Evolutionary conservation across 1,140 invertebrate genomes (phyloP).

Genomic region (Solenopsis invicta): DNA sequence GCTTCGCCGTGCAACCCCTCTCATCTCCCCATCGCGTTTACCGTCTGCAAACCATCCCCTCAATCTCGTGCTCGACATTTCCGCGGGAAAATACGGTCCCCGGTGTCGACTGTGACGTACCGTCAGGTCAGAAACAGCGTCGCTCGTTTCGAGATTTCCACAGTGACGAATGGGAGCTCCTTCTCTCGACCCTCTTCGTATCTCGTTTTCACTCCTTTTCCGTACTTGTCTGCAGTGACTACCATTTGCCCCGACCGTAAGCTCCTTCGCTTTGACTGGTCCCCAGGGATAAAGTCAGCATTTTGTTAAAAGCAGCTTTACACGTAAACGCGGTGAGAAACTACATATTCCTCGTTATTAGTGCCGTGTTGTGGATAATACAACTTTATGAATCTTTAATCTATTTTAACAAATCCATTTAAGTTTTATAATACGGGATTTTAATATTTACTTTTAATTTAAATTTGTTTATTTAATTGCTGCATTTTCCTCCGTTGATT

Average conservation of each 20-base stretch:
- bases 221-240: slow-evolving; percentile 27
- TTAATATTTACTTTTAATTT: background rate
- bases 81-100: slow-evolving; percentile 67
- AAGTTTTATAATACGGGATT: background rate
- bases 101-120: slow-evolving; percentile 45
- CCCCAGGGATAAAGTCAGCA: slow-evolving; percentile 42
- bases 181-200: background rate
- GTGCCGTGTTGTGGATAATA: background rate
- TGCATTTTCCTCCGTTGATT: background rate
- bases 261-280: slow-evolving; percentile 32
- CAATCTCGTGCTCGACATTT: slow-evolving; percentile 67
- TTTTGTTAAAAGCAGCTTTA: slow-evolving; percentile 26
- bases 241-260: slow-evolving; percentile 18
- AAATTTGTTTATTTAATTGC: background rate
- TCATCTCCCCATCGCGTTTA: background rate
- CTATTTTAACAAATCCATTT: background rate
- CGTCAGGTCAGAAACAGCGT: slow-evolving; percentile 56
- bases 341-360: background rate
- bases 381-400: background rate
- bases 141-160: slow-evolving; percentile 73
- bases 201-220: slow-evolving; percentile 60
- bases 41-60: slow-evolving; percentile 53
- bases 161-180: slow-evolving; percentile 61
- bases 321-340: background rate
- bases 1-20: slow-evolving; percentile 21